phyloP scores from a whole-genome alignment of 2,888 invertebrate genomes.

The Diloba caeruleocephala region DNA sequence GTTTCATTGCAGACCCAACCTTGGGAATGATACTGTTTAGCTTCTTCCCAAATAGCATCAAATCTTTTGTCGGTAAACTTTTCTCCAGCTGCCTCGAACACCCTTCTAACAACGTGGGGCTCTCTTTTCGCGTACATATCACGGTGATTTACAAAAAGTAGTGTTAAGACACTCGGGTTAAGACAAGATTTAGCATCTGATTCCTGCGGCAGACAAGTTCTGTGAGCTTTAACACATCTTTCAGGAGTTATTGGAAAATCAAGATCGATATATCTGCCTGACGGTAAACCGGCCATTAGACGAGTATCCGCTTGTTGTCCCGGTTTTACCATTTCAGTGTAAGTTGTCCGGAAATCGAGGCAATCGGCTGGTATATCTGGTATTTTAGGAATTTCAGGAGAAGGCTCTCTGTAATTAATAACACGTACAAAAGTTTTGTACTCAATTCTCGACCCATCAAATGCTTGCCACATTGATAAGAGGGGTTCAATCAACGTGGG shows the following conservation, averaged over 20 bases:
- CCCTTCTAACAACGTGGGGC: conserved; percentile 71
- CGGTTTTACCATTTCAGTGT: conserved; percentile 79
- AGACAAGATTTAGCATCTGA: conserved; percentile 74
- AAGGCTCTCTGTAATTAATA: conserved; percentile 79
- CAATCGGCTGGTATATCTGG: conserved; percentile 71
- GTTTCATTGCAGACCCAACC: conserved; percentile 89
- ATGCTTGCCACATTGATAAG: conserved; percentile 80
- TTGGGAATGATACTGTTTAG: conserved; percentile 81
- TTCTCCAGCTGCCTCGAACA: conserved; percentile 88
- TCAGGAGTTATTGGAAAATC: conserved; percentile 76
- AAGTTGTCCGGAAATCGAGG: conserved; percentile 77
- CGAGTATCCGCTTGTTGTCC: conserved; percentile 61
- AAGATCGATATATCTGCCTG: conserved; percentile 79
- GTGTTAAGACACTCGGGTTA: conserved; percentile 72
- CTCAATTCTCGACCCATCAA: conserved; percentile 79
- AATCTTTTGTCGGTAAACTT: conserved; percentile 84
- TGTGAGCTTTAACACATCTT: conserved; percentile 66
- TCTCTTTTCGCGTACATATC: conserved; percentile 79
- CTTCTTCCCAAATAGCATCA: conserved; percentile 84
- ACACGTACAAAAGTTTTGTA: conserved; percentile 85
- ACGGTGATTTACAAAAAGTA: conserved; percentile 73
- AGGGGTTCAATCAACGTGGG: conserved; percentile 84
- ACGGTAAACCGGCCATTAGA: conserved; percentile 76
- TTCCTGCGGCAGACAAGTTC: conserved; percentile 73
- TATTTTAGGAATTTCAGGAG: conserved; percentile 79